Evolutionary conservation across 2,113 vertebrate genomes (phyloP).

Genomic region (Pterocles burchelli): DNA sequence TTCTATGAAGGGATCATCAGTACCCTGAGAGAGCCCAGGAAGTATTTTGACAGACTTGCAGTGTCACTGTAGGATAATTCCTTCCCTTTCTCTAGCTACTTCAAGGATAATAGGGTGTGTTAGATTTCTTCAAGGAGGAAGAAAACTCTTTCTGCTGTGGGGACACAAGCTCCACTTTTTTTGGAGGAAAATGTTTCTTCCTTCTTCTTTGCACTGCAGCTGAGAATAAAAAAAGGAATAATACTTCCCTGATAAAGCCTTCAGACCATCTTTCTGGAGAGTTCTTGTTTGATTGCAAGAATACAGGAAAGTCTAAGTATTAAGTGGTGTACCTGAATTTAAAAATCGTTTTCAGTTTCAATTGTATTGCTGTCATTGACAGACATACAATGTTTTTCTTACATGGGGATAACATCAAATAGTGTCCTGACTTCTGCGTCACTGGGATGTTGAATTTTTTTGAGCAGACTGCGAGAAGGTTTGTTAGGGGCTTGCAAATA

Average conservation of each 20-base stretch:
- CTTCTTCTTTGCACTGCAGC: not conserved
- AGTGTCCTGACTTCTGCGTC: not conserved
- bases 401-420: not conserved
- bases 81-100: not conserved
- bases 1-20: not conserved
- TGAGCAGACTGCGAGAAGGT: not conserved
- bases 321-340: not conserved
- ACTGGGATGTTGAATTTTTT: not conserved
- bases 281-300: not conserved
- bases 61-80: not conserved
- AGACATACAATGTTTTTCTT: not conserved
- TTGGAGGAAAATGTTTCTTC: not conserved
- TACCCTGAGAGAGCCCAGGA: not conserved
- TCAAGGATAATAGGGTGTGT: not conserved
- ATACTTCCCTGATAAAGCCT: not conserved
- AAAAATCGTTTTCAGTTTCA: not conserved
- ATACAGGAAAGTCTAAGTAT: not conserved
- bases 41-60: not conserved
- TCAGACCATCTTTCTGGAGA: not conserved
- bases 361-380: not conserved
- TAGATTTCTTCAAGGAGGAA: not conserved
- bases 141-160: not conserved
- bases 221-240: not conserved
- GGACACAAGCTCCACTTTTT: not conserved
- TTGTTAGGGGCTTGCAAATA: not conserved